Conservation (phyloP, 2,113 vertebrate species). For the Rhea americana region DNA sequence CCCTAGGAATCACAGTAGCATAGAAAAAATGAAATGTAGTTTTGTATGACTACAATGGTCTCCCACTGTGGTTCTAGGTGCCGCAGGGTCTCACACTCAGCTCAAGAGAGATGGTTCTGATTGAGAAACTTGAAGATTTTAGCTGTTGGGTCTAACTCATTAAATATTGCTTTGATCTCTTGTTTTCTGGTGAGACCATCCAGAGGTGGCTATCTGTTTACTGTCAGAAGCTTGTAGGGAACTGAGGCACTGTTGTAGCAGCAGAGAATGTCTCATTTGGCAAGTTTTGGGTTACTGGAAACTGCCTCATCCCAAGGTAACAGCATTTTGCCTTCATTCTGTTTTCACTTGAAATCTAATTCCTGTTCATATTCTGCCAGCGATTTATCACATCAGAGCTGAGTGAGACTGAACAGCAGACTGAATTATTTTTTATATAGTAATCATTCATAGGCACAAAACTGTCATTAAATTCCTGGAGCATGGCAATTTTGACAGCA, state of each 20-base stretch:
- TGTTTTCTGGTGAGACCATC: not conserved
- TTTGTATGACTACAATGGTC: not conserved
- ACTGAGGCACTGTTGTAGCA: not conserved
- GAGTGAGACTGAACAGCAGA: not conserved
- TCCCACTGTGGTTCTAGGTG: not conserved
- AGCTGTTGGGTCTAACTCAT: not conserved
- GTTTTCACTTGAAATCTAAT: constrained; percentile 7
- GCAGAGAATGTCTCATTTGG: not conserved
- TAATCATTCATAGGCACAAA: constrained; percentile 11
- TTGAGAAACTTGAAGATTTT: not conserved
- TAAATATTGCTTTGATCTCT: not conserved
- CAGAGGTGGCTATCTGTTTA: not conserved
- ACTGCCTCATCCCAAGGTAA: not conserved
- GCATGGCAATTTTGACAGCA: not conserved
- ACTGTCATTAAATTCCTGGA: constrained; percentile 5
- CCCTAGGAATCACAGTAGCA: not conserved
- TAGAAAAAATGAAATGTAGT: not conserved
- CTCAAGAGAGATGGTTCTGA: not conserved
- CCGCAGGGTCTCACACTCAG: not conserved
- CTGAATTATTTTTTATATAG: not conserved
- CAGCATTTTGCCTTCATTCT: not conserved
- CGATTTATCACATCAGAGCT: not conserved
- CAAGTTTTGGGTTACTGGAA: not conserved
- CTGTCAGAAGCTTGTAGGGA: not conserved
- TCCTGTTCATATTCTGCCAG: not conserved